These are phyloP conservation scores for Callaeas wilsoni DNA, from an alignment of 2,113 vertebrate genomes.

Conservation along the genomic window DNA sequence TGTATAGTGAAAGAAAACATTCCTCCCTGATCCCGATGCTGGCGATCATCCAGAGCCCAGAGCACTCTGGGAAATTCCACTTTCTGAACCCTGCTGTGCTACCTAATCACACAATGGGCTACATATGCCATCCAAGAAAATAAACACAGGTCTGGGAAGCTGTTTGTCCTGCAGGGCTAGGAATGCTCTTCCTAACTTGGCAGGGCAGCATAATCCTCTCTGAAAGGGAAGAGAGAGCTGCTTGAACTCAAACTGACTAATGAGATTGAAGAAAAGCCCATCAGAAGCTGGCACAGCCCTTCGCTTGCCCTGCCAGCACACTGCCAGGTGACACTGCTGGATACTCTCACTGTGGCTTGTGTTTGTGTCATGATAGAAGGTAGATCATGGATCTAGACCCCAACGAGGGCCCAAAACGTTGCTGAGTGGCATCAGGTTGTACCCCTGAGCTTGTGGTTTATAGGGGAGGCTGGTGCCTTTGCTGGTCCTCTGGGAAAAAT, in stretches of 20 bases:
- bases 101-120: slow-evolving; percentile 68
- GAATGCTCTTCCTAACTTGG: slow-evolving; percentile 65
- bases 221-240: slow-evolving; percentile 56
- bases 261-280: slow-evolving; percentile 45
- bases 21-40: slow-evolving; percentile 42
- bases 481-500: neutral
- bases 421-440: neutral
- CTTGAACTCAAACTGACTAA: slow-evolving; percentile 54
- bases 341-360: neutral
- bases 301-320: neutral
- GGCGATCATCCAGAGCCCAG: slow-evolving; percentile 14
- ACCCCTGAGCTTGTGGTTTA: neutral
- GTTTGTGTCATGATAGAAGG: neutral
- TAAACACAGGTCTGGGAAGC: slow-evolving; percentile 63
- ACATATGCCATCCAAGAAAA: slow-evolving; percentile 66
- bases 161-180: slow-evolving; percentile 65
- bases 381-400: neutral
- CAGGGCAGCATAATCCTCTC: slow-evolving; percentile 50
- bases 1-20: slow-evolving; percentile 47
- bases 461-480: neutral
- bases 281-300: slow-evolving; percentile 25
- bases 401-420: neutral
- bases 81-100: slow-evolving; percentile 36
- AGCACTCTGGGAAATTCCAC: slow-evolving; percentile 60
- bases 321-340: neutral